These are phyloP conservation scores for Myripristis jacobus DNA, from an alignment of 2,797 vertebrate genomes.

Conservation along the genomic window DNA sequence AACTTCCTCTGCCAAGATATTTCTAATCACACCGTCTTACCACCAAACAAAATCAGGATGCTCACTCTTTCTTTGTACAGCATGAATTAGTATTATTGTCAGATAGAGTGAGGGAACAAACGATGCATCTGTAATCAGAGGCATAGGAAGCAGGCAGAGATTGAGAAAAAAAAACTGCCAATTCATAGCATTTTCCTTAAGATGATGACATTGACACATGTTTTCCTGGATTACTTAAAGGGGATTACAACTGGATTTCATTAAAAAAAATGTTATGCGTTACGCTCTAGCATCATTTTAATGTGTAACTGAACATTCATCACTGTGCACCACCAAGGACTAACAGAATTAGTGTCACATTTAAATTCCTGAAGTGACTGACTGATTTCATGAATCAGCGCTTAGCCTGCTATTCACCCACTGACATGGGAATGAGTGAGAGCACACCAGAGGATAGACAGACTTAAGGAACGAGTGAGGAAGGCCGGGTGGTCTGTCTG, in stretches of 20 bases:
- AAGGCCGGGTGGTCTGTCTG: conserved; percentile 20
- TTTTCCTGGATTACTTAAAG: background rate
- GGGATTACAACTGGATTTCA: background rate
- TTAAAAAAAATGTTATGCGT: background rate
- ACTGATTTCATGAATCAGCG: conserved; percentile 35
- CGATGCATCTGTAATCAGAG: background rate
- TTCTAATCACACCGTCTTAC: too few relatives aligned
- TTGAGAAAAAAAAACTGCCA: background rate
- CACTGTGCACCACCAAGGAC: conserved; percentile 15
- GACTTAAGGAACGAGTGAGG: conserved; percentile 37
- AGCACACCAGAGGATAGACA: conserved; percentile 1
- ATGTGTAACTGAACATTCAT: conserved; percentile 28
- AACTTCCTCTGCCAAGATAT: too few relatives aligned
- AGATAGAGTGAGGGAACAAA: background rate
- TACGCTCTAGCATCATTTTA: background rate
- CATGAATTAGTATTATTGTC: conserved; percentile 17
- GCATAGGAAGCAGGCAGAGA: background rate
- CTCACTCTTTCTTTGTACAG: too few relatives aligned
- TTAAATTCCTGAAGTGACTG: conserved; percentile 45
- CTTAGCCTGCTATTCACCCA: conserved; percentile 5
- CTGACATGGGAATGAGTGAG: background rate
- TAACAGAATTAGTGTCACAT: conserved; percentile 51
- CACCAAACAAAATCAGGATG: too few relatives aligned
- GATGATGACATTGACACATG: background rate
- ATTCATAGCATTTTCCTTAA: background rate